Conservation (phyloP, 2,888 invertebrate species). For the Alentia gelatinosa region DNA sequence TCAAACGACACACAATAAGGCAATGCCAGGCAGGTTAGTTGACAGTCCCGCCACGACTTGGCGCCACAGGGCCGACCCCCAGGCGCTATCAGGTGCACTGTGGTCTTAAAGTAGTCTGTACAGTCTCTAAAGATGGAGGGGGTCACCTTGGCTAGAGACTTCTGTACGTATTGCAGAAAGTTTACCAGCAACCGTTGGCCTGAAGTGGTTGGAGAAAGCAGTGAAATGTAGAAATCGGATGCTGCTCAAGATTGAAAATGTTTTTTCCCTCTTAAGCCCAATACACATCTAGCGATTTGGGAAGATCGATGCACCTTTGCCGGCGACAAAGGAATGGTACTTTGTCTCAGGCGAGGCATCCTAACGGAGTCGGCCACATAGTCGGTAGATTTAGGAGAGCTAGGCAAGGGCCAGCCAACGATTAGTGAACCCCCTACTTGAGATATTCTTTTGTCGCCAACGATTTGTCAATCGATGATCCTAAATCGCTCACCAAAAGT, state of each 20-base stretch:
- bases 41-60: not conserved
- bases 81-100: not conserved
- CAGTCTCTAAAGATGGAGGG: not conserved
- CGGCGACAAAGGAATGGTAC: too few species aligned
- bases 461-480: too few species aligned
- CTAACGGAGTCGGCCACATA: too few species aligned
- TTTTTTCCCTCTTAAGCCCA: too few species aligned
- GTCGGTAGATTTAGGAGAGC: too few species aligned
- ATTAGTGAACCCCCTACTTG: too few species aligned
- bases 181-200: slow-evolving; percentile 5
- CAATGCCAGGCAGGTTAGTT: not conserved
- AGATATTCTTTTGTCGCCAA: too few species aligned
- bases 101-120: not conserved
- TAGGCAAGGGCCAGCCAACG: too few species aligned
- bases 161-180: not conserved
- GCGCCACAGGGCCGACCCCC: not conserved
- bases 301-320: too few species aligned
- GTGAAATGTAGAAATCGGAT: not conserved
- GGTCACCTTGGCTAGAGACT: not conserved
- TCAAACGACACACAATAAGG: slow-evolving; percentile 22
- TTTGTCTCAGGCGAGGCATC: too few species aligned
- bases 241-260: not conserved
- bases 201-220: not conserved
- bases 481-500: too few species aligned
- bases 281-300: too few species aligned